Base-by-base conservation (phyloP, 2,797 vertebrate genomes). In the Hemitrygon akajei region DNA sequence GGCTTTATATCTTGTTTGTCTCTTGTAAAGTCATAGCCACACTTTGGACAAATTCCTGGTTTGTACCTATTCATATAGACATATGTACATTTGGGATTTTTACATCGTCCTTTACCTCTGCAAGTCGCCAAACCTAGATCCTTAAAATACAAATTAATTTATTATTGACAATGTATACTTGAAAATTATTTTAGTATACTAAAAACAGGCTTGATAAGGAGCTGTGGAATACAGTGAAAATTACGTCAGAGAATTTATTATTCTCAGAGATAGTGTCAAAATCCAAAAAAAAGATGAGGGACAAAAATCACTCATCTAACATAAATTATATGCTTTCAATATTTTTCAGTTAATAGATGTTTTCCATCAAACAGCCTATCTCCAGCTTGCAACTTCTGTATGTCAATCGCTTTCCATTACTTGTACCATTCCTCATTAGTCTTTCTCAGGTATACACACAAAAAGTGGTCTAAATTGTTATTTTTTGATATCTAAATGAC, bases 51-150 rank as follows among this genome's bases (percentile, higher is more conserved):
- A 95, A 97, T 93, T 0, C 97, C 96, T 4, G 99, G 99, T 95
- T 99, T 99, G 95, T 99, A 98, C 94, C 99, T 97, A 96, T 99
- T 99, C 94, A 99, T 99, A 93, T 99, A 99, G 94, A 99, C 96
- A 0, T 98, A 99, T 95, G 97, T 98, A 95, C 99, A 99, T 30
- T 97, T 97, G 0, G 97, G 97, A 95, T 99, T 99, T 96, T 99
- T 99, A 96, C 99, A 99, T 11, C 97, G 98, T 82, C 99, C 99
- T 94, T 98, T 97, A 82, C 99, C 99, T 94, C 99, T 97, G 11
- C 98, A 98, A 0, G 99, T 99, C 73, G 99, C 98, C 95, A 99
- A 96, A 60, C 99, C 99, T 95, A 99, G 97, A 95, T 99, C 98
- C 99, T 99, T 95, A 60, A 95, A 94, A 76, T 6, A 93, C 71